phyloP scores from a whole-genome alignment of 2,113 vertebrate genomes.

The Neomonachus schauinslandi region DNA sequence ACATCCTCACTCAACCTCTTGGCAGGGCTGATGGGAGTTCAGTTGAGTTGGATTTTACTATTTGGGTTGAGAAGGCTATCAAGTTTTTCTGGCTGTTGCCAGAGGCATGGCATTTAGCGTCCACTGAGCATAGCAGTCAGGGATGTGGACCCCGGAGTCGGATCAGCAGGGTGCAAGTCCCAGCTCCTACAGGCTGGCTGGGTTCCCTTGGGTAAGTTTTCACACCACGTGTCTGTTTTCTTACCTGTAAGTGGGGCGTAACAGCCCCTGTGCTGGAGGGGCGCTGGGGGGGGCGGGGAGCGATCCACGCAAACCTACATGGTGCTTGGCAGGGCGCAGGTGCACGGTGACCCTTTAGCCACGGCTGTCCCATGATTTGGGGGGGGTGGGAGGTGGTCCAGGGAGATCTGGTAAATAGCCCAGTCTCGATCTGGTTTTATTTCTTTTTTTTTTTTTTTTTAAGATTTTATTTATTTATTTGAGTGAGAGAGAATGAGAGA shows the following conservation, averaged over 20 bases:
- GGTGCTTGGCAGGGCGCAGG: not conserved
- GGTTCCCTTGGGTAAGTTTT: not conserved
- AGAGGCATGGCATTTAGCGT: not conserved
- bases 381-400: too few relatives aligned
- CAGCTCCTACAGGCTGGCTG: not conserved
- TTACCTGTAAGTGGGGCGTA: accelerated
- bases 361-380: not conserved
- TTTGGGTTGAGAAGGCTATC: not conserved
- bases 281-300: accelerated
- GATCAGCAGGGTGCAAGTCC: not conserved
- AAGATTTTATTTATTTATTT: too few relatives aligned
- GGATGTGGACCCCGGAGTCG: not conserved
- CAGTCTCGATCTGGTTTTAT: not conserved
- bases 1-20: not conserved
- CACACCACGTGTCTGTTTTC: not conserved
- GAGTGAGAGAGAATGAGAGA: too few relatives aligned
- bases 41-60: not conserved
- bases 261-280: too few relatives aligned
- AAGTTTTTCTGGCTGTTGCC: not conserved
- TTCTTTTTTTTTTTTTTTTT: too few relatives aligned
- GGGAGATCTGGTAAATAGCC: not conserved
- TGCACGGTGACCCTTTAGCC: not conserved
- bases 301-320: accelerated
- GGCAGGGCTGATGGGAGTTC: not conserved
- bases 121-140: not conserved